Conservation (phyloP, 2,113 vertebrate genomes). For the Menidia beryllina region DNA sequence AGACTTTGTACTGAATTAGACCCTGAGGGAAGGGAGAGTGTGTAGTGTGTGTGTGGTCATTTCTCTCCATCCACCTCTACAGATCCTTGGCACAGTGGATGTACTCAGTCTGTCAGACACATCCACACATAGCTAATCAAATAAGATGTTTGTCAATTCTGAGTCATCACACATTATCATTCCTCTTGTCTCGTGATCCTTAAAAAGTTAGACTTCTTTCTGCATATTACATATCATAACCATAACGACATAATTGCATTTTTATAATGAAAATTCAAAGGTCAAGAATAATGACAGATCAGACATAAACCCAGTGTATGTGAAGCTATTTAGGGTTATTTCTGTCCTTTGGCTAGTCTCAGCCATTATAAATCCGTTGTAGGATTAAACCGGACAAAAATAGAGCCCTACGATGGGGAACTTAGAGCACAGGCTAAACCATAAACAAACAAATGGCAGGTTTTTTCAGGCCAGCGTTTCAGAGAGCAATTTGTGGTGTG, state of each 20-base stretch:
- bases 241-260: conserved; percentile 5
- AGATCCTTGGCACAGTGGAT: conserved; percentile 41
- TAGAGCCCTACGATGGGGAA: conserved; percentile 59
- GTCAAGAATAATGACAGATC: conserved; percentile 66
- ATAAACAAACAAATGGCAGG: conserved; percentile 77
- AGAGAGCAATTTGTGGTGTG: conserved; percentile 75
- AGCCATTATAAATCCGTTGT: conserved; percentile 76
- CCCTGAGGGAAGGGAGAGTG: conserved; percentile 5
- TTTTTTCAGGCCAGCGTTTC: conserved; percentile 54
- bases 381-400: conserved; percentile 79
- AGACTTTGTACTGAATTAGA: conserved; percentile 24
- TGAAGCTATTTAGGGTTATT: conserved; percentile 54
- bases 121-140: neutral
- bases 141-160: conserved; percentile 7
- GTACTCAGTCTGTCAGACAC: neutral
- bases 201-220: conserved; percentile 27
- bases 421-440: conserved; percentile 56
- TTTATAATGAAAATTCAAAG: conserved; percentile 20
- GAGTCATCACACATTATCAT: conserved; percentile 28
- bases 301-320: conserved; percentile 61
- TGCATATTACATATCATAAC: conserved; percentile 29
- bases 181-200: conserved; percentile 15
- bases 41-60: conserved; percentile 51
- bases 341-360: conserved; percentile 65
- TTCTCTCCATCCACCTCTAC: conserved; percentile 43